A percentile compares a stretch with the other conserved stretches of the same genome.
Evolutionary conservation across 2,113 vertebrate species (phyloP).

Genomic region (Camelus bactrianus): DNA sequence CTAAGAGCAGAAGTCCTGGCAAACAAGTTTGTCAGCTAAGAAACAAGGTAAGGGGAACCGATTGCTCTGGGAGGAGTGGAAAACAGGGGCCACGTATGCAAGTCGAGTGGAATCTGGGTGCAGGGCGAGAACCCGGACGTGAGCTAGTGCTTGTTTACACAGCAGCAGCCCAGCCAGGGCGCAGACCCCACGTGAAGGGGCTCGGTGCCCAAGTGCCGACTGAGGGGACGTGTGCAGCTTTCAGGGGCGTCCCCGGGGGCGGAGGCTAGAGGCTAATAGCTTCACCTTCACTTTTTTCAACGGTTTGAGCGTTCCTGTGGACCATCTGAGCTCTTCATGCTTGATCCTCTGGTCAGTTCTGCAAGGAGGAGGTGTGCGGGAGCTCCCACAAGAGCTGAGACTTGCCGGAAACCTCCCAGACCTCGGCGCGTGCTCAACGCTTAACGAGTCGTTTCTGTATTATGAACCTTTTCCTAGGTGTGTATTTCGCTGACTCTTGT

Average conservation of each 20-base stretch:
- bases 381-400: not conserved
- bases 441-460: not conserved
- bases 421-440: too few species aligned
- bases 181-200: not conserved
- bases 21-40: not conserved
- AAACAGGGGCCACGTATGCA: not conserved
- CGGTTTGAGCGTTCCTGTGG: not conserved
- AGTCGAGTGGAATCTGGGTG: not conserved
- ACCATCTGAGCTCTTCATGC: not conserved
- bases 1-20: slow-evolving; percentile 29
- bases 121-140: not conserved
- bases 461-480: not conserved
- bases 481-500: not conserved
- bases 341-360: not conserved
- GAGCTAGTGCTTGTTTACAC: slow-evolving; percentile 23
- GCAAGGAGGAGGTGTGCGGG: not conserved
- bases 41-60: not conserved
- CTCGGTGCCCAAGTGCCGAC: not conserved
- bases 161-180: not conserved
- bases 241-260: not conserved
- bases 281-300: not conserved
- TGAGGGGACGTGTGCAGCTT: not conserved
- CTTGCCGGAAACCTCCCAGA: not conserved
- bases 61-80: not conserved
- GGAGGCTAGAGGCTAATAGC: not conserved